A percentile compares a stretch with the other conserved stretches of the same genome.
Conservation (phyloP, 2,888 invertebrate species). For the Limnephilus auricula region DNA sequence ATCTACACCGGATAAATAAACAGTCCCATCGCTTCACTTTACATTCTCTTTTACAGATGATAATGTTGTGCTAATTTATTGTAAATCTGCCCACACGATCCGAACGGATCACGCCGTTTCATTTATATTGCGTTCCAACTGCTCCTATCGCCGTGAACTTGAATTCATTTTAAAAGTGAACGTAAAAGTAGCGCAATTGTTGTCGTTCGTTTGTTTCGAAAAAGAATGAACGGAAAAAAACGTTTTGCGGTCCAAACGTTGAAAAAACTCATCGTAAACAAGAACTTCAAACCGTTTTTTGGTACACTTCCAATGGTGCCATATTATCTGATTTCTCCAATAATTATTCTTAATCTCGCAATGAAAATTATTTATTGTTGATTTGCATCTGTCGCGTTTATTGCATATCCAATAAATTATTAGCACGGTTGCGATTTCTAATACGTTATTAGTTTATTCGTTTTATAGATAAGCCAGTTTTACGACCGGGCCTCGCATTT, state of each 20-base stretch:
- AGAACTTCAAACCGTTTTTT: slow-evolving; percentile 11
- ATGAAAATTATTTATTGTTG: background rate
- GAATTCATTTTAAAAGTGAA: slow-evolving; percentile 29
- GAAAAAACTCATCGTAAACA: background rate
- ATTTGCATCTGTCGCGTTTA: background rate
- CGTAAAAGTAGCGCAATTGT: slow-evolving; percentile 50
- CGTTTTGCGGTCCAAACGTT: slow-evolving; percentile 16
- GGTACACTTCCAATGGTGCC: slow-evolving; percentile 23
- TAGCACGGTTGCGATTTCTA: background rate
- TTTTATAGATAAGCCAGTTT: background rate
- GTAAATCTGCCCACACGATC: slow-evolving; percentile 8
- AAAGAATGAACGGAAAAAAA: slow-evolving; percentile 24
- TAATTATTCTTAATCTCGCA: background rate
- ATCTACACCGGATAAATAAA: background rate
- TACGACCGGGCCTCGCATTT: background rate
- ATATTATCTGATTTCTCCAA: slow-evolving; percentile 11
- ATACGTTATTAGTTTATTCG: background rate
- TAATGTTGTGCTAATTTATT: background rate
- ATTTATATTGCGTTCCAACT: background rate
- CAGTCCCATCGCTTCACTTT: background rate
- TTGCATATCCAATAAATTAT: background rate
- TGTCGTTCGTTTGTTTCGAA: slow-evolving; percentile 34
- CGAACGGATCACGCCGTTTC: background rate
- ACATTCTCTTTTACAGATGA: slow-evolving; percentile 14
- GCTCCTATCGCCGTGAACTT: slow-evolving; percentile 35